Percentiles rank a stretch among this genome's conserved stretches.
phyloP scores from a whole-genome alignment of 1,140 invertebrate genomes.

The Anagrus nilaparvatae region DNA sequence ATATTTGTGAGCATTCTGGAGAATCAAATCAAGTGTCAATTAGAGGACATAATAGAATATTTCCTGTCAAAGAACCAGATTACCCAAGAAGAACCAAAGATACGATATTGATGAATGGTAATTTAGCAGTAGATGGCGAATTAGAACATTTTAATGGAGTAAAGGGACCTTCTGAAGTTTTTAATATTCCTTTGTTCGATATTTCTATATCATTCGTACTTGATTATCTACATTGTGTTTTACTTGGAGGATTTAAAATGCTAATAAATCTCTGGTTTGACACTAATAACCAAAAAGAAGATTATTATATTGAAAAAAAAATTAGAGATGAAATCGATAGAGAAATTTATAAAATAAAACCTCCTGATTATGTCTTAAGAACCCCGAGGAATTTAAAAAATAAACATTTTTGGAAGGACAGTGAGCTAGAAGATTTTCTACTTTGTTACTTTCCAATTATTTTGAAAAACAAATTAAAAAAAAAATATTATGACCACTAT shows the following conservation, averaged over 20 bases:
- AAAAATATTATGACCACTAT: slow-evolving; percentile 7
- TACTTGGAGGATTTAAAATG: not conserved
- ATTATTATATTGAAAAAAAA: slow-evolving; percentile 3
- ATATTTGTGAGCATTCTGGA: not conserved
- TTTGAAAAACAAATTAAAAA: not conserved
- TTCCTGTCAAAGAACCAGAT: too few species aligned
- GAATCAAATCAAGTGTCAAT: not conserved
- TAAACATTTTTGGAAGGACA: slow-evolving; percentile 3
- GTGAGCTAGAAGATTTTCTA: slow-evolving; percentile 2
- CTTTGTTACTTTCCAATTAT: slow-evolving; percentile 4
- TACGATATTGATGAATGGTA: not conserved
- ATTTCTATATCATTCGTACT: not conserved
- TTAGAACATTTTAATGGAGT: slow-evolving; percentile 1
- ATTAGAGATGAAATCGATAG: slow-evolving; percentile 2
- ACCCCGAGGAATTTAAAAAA: slow-evolving; percentile 5
- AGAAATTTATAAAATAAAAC: slow-evolving; percentile 1
- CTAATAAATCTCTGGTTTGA: not conserved
- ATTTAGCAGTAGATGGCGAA: not conserved
- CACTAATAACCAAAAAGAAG: not conserved
- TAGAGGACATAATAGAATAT: not conserved
- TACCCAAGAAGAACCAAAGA: too few species aligned
- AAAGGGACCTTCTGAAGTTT: not conserved
- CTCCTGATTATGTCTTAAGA: not conserved
- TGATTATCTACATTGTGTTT: not conserved
- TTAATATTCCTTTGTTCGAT: not conserved